These are phyloP conservation scores for Gnathochromis pfefferi DNA, from an alignment of 2,113 vertebrate genomes.

Conservation along the genomic window DNA sequence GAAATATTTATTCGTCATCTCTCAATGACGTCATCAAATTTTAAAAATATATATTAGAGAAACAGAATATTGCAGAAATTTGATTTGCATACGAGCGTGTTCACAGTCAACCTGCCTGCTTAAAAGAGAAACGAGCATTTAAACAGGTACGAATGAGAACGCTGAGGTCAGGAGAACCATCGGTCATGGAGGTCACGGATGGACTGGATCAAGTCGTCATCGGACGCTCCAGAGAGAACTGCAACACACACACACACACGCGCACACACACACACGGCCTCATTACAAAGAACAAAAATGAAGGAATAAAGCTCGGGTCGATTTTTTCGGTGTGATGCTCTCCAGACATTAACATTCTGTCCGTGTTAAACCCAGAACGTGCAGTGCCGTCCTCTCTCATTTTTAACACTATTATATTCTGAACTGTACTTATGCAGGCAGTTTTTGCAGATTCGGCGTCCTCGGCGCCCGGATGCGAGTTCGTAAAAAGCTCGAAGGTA, in stretches of 20 bases:
- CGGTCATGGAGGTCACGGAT: not conserved
- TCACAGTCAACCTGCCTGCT: not conserved
- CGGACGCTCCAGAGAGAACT: not conserved
- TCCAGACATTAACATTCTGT: rapidly evolving
- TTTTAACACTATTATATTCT: not conserved
- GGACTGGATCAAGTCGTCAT: not conserved
- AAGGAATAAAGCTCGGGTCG: not conserved
- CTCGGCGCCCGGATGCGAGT: rapidly evolving
- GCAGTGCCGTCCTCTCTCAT: not conserved
- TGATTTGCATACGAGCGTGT: not conserved
- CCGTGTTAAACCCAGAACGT: not conserved
- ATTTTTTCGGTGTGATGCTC: not conserved
- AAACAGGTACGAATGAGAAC: not conserved
- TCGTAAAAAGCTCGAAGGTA: not conserved
- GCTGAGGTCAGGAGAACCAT: not conserved
- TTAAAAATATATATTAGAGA: not conserved
- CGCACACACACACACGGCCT: rapidly evolving
- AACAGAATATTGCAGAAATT: not conserved
- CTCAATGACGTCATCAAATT: not conserved
- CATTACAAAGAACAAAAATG: not conserved
- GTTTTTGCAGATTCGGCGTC: not conserved
- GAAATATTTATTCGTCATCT: not conserved
- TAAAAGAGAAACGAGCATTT: not conserved
- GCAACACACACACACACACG: rapidly evolving
- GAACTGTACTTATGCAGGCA: rapidly evolving